Percentiles rank a stretch among this genome's conserved stretches.
These are phyloP conservation scores for Empidonax alnorum DNA, from an alignment of 2,113 vertebrate genomes.

Conservation along the genomic window DNA sequence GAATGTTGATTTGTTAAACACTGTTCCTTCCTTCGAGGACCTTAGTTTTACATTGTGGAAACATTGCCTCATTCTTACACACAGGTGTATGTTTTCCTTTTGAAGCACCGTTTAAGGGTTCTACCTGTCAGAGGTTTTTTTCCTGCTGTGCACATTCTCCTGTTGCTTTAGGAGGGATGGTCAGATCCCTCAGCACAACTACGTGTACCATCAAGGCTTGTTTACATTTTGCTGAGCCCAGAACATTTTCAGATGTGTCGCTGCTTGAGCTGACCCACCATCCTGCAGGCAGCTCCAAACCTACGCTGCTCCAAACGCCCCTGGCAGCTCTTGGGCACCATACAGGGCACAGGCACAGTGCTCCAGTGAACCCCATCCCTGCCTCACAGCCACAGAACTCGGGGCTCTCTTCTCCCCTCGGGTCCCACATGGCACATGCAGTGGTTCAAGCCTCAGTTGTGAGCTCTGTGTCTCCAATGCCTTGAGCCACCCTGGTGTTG, in stretches of 20 bases:
- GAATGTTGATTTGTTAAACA: neutral
- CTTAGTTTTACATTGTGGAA: neutral
- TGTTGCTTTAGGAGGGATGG: neutral
- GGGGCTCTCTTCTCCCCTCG: neutral
- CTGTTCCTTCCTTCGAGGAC: neutral
- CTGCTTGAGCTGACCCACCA: fast-evolving
- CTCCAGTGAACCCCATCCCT: neutral
- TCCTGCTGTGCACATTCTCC: neutral
- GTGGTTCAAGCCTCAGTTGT: neutral
- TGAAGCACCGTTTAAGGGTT: neutral
- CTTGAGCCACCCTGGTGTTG: fast-evolving
- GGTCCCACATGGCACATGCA: neutral
- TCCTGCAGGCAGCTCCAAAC: neutral
- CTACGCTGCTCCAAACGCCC: fast-evolving
- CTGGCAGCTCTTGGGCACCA: neutral
- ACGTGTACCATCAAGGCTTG: neutral
- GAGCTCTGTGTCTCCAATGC: neutral
- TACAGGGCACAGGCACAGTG: fast-evolving
- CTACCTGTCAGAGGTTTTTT: neutral
- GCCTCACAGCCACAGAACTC: neutral
- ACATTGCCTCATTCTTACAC: neutral
- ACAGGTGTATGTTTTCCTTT: neutral
- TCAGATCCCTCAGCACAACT: neutral
- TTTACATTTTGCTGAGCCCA: neutral
- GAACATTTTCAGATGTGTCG: no score